Base-by-base conservation (phyloP, 2,113 vertebrate genomes). In the Parus major region DNA sequence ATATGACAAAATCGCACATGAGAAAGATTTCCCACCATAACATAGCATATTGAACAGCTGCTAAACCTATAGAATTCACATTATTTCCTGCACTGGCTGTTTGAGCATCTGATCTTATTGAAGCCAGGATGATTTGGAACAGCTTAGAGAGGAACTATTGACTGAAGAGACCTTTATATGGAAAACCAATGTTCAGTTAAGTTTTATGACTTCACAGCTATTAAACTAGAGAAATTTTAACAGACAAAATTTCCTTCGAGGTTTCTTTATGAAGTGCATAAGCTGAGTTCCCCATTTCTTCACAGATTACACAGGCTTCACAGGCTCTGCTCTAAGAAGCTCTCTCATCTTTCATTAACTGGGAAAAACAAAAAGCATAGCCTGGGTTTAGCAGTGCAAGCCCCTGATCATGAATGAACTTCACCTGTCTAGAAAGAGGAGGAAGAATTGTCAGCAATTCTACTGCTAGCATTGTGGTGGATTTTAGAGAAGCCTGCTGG, bases 151-250 rank as follows among this genome's bases (percentile, higher is more conserved):
- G 77, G 41, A 88, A 64, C 84, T 73, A 73, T 59, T 76, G 83
- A 94, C 68, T 91, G 91, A 95, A 91, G 86, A 85, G 50, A 31
- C 50, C 82, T 96, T 96, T 90, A 91, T 90, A 88, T n/a, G 65
- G 72, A 93, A 96, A 97, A 65, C 47, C 60, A 93, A 93, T 96
- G 95, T 97, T 94, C 35, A 10, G 52, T 92, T 90, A 95, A 91
- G 79, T 94, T 96, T 96, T 96, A 95, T 85, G 78, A 91, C 77
- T 88, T 90, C 88, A 72, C 76, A 89, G 81, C 68, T 92, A 96
- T 97, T 93, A 92, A 96, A 96, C 77, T 72, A 71, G 88, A 92
- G 73, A 94, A 92, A 95, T 95, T 97, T 95, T 96, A 97, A 95
- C 59, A 89, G 61, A 65, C 55, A 56, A 89, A 77, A 21, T 86